Evolutionary conservation across 2,113 vertebrate species (phyloP).

Genomic region (Lampris megalopsis): DNA sequence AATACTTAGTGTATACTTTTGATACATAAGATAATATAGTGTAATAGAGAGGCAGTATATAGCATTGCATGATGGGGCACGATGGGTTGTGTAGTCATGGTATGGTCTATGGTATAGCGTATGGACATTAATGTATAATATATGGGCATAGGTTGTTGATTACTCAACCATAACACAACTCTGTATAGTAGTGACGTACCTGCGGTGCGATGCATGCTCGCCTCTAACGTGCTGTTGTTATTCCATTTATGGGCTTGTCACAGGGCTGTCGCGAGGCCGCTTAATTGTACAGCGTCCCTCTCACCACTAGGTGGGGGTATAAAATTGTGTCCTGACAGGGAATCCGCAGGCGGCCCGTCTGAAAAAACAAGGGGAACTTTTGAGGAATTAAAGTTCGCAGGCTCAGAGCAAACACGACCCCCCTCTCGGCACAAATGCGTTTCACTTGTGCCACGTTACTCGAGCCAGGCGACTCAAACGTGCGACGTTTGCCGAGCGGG

Average conservation of each 20-base stretch:
- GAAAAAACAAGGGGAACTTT: slow-evolving; percentile 36
- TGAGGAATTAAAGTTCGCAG: slow-evolving; percentile 8
- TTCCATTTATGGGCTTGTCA: no score
- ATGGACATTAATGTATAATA: no score
- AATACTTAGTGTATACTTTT: background rate
- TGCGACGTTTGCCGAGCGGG: background rate
- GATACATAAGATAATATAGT: background rate
- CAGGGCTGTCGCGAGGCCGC: no score
- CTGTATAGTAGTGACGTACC: no score
- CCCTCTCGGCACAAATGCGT: background rate
- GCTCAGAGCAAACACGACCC: background rate
- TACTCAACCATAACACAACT: no score
- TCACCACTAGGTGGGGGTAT: slow-evolving; percentile 67
- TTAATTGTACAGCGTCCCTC: slow-evolving; percentile 10
- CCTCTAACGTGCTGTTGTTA: no score
- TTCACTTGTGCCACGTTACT: background rate
- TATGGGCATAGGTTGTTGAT: no score
- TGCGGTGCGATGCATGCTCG: no score
- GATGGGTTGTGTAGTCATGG: no score
- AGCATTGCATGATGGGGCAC: no score
- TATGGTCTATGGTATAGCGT: no score
- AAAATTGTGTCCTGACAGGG: slow-evolving; percentile 1
- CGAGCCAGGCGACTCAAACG: background rate
- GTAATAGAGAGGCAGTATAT: background rate
- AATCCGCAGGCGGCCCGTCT: background rate